Base-by-base conservation (phyloP, 2,113 vertebrate genomes). In the Haemorhous mexicanus region DNA sequence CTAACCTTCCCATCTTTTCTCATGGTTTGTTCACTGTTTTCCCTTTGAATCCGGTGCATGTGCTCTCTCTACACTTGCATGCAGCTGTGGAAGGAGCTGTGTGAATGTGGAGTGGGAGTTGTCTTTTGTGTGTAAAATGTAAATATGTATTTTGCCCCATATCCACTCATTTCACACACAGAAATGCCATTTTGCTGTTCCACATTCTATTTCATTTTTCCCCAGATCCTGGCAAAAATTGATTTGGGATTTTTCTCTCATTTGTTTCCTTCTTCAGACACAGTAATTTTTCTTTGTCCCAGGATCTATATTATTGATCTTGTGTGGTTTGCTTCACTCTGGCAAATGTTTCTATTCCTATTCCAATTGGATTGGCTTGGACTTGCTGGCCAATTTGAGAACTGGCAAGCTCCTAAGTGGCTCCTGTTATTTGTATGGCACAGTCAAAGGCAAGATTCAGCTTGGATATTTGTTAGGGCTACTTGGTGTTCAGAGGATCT, bases 261-360 rank as follows among this genome's bases (percentile, higher is more conserved):
- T 85, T 94, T 86, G 56, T 78, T 95, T 84, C 64, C 9, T 83
- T 33, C 77, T 84, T 79, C 53, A 87, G 93, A 76, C 58, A 74
- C 39, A 43, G 70, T 95, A 53, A 76, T 93, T 89, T 94, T 91
- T 78, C 58, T 59, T 78, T 80, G 33, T 93, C 39, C 77, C 47
- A 79, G 50, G 81, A 85, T 94, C 93, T 95, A 59, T 95, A 83
- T 62, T 91, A 96, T 95, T 91, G 91, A 95, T 90, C 67, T 94
- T 8, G 1, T 3, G 21, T 73, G 58, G 87, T 91, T 86, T 28
- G 3, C 50, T 89, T 96, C 67, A 47, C 53, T 78, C 80, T 80
- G 69, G 80, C 21, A 55, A 85, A 89, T 74, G 59, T 50, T 93
- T 94, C 81, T 95, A 18, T 95, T 82, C 77, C 53, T 50, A 15